These are phyloP conservation scores for Semnornis frantzii DNA, from an alignment of 2,113 vertebrate species.

Conservation along the genomic window DNA sequence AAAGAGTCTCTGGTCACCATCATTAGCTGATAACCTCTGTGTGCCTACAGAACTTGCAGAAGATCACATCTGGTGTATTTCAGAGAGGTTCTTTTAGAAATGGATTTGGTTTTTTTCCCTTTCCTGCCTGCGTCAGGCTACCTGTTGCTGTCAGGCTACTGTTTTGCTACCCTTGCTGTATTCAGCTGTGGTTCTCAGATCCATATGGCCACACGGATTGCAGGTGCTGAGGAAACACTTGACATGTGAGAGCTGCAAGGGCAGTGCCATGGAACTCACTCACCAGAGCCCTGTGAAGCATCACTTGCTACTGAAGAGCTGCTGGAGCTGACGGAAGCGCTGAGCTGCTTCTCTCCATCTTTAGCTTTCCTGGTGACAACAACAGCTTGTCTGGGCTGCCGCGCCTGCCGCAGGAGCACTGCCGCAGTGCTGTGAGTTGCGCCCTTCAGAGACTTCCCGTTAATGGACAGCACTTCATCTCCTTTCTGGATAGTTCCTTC, in stretches of 20 bases:
- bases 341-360: constrained; percentile 25
- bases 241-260: neutral
- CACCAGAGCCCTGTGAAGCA: constrained; percentile 40
- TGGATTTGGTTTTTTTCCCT: neutral
- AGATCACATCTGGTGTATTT: neutral
- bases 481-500: constrained; percentile 95
- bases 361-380: constrained; percentile 83
- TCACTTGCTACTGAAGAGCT: constrained; percentile 44
- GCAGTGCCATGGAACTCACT: neutral
- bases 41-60: neutral
- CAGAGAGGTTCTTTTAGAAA: neutral
- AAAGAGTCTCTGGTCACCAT: neutral
- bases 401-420: constrained; percentile 84
- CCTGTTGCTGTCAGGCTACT: neutral
- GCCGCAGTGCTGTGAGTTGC: constrained; percentile 84
- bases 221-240: neutral
- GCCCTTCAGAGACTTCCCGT: constrained; percentile 89
- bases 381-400: constrained; percentile 85
- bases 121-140: neutral
- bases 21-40: neutral
- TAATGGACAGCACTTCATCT: constrained; percentile 92
- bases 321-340: neutral
- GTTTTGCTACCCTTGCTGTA: neutral
- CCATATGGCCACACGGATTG: neutral
- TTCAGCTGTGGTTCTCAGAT: neutral